These are phyloP conservation scores for Pithys albifrons DNA, from an alignment of 2,113 vertebrate species.

Conservation along the genomic window DNA sequence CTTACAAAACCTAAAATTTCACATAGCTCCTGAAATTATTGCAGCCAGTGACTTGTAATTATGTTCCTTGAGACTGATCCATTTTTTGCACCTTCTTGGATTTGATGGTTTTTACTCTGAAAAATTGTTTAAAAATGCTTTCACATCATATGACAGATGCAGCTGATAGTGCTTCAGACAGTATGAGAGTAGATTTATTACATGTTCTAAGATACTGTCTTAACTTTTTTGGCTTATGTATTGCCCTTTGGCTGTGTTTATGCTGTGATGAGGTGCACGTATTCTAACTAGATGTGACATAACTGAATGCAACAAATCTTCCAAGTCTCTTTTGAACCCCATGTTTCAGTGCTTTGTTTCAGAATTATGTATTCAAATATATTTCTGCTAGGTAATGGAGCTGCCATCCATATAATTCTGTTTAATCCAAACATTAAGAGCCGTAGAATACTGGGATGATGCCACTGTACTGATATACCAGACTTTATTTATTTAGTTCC, in stretches of 20 bases:
- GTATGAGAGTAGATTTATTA: not conserved
- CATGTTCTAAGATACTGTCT: not conserved
- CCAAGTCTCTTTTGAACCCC: not conserved
- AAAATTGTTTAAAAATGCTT: slow-evolving; percentile 5
- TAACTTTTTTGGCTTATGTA: not conserved
- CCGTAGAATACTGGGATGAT: not conserved
- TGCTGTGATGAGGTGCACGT: not conserved
- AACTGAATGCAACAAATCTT: slow-evolving; percentile 8
- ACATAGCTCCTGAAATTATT: not conserved
- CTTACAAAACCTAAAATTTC: slow-evolving; percentile 5
- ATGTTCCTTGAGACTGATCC: not conserved
- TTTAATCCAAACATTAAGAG: slow-evolving; percentile 13
- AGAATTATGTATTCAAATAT: slow-evolving; percentile 19
- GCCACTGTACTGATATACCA: not conserved
- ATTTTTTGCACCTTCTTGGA: slow-evolving; percentile 21
- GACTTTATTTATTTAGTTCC: not conserved
- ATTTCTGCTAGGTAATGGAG: not conserved
- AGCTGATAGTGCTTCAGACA: not conserved
- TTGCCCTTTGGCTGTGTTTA: slow-evolving; percentile 16
- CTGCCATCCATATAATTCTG: not conserved
- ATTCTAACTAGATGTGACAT: not conserved
- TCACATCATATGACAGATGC: not conserved
- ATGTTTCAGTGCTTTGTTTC: slow-evolving; percentile 21
- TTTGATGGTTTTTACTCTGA: not conserved
- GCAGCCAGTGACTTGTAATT: not conserved